Evolutionary conservation across 2,797 vertebrate species (phyloP), one percentile per base, ranked within the genome.

Genomic region (Pyrocephalus nanus): DNA sequence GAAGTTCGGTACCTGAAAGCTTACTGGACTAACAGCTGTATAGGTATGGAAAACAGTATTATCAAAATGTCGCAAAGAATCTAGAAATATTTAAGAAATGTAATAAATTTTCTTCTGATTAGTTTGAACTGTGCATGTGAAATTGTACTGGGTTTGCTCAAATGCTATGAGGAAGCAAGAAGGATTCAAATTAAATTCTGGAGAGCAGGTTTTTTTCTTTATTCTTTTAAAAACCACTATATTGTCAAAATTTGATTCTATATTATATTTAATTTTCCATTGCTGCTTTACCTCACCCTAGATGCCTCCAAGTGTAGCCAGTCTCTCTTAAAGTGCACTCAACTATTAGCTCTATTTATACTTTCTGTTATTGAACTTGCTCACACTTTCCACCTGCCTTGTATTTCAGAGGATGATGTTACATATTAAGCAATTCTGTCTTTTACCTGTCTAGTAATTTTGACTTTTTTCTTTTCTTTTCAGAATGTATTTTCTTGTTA

Each of bases 41-140:
- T 11, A n/a, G 42, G 51, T 65, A 90, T 12, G 38, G 80, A 95
- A 94, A 92, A 91, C 67, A 89, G 48, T 84, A 72, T 86, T 88
- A 94, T 66, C 73, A 75, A 91, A 95, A 95, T 87, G 82, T 93
- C 43, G 36, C 95, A 95, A 94, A 81, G 50, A 95, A 92, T 55
- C 42, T 53, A 90, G 92, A 96, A 90, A 94, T 86, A 87, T 84
- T 93, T 95, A 9, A 87, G 73, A 97, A 96, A 94, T 34, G 38
- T 94, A 94, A 94, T 91, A 94, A 81, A 83, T 91, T 81, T 77
- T 90, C 80, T 94, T 88, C 81, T 84, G 91, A 91, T 96, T 93
- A 81, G 57, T 95, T 93, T 92, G 85, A 94, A 92, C 76, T 75
- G 48, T 77, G 61, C 92, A 67, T 85, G 51, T 48, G 71, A 92